phyloP scores from a whole-genome alignment of 2,113 vertebrate species.

The Cercocebus atys region DNA sequence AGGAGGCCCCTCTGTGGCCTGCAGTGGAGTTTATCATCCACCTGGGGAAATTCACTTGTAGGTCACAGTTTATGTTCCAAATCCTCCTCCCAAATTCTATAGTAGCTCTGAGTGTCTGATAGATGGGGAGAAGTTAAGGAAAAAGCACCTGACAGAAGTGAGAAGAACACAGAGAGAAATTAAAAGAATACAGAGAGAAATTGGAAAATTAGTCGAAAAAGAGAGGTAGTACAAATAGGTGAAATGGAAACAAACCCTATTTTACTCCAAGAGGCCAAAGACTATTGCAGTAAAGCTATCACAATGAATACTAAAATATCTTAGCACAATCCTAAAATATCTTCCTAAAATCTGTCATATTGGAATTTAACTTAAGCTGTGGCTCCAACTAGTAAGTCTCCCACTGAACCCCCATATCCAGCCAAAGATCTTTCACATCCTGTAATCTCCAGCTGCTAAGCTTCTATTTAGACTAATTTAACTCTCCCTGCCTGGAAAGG shows the following conservation, averaged over 20 bases:
- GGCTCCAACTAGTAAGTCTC: neutral
- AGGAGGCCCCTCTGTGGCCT: conserved; percentile 74
- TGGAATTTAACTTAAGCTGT: neutral
- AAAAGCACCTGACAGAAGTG: neutral
- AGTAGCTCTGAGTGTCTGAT: neutral
- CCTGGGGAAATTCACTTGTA: conserved; percentile 52
- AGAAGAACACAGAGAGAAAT: neutral
- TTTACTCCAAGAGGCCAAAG: conserved; percentile 11
- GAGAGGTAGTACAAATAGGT: neutral
- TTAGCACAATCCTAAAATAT: neutral
- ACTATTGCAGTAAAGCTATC: neutral
- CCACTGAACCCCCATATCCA: neutral
- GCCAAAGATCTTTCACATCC: neutral
- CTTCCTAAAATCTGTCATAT: neutral
- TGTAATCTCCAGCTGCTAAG: neutral
- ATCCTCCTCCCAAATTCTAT: conserved; percentile 37
- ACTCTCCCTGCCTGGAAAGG: neutral
- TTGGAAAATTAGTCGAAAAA: neutral
- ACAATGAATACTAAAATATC: neutral
- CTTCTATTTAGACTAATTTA: neutral
- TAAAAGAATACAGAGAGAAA: neutral
- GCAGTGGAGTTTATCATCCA: conserved; percentile 63
- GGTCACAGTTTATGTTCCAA: conserved; percentile 21
- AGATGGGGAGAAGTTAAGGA: neutral
- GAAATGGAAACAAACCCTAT: neutral